These are phyloP conservation scores for Connochaetes taurinus DNA, from an alignment of 2,113 vertebrate species.

Conservation along the genomic window DNA sequence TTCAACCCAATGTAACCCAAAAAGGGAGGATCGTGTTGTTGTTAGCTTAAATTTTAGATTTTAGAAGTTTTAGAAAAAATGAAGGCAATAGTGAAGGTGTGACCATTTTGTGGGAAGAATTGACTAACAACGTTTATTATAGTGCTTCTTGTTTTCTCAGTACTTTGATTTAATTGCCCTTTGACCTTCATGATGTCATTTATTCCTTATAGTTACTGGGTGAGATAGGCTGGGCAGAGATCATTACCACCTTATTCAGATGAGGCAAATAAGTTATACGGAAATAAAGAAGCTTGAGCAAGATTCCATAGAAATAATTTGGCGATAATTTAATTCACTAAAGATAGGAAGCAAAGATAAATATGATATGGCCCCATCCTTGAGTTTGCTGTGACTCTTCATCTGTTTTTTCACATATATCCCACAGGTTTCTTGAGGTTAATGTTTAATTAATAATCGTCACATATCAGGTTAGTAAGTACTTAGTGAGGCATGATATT, in stretches of 20 bases:
- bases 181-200: background rate
- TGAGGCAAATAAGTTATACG: background rate
- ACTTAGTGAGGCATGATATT: background rate
- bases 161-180: background rate
- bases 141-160: background rate
- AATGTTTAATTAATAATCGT: background rate
- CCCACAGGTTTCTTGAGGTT: background rate
- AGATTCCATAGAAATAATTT: background rate
- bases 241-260: background rate
- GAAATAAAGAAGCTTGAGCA: background rate
- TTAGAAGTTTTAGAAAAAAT: background rate
- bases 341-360: background rate
- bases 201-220: background rate
- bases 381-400: background rate
- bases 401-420: background rate
- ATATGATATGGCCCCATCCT: background rate
- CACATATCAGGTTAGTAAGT: background rate
- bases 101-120: background rate
- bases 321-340: background rate
- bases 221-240: background rate
- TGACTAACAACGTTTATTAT: background rate
- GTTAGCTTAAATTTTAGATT: slow-evolving; percentile 23
- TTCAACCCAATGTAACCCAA: background rate
- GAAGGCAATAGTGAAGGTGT: background rate
- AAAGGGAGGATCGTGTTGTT: background rate